These are phyloP conservation scores for Psammodynastes pulverulentus DNA, from an alignment of 2,113 vertebrate genomes.

Conservation along the genomic window DNA sequence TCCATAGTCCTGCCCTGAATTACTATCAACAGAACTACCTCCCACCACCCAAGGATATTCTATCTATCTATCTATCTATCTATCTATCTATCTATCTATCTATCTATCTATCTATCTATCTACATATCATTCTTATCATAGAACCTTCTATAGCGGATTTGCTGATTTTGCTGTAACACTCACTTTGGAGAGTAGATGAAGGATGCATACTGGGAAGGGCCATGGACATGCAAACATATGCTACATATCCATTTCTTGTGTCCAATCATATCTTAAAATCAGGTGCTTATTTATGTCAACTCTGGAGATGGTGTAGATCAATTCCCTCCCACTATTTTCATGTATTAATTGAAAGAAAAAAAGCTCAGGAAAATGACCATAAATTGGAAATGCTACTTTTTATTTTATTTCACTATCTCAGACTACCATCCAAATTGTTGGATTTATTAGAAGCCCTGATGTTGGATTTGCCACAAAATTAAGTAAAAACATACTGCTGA, in stretches of 20 bases:
- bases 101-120: no score
- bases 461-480: not conserved
- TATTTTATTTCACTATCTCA: not conserved
- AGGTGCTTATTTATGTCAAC: not conserved
- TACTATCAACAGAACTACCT: not conserved
- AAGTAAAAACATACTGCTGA: not conserved
- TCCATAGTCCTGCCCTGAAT: not conserved
- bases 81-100: not conserved
- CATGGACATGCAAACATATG: not conserved
- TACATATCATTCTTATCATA: not conserved
- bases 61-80: not conserved
- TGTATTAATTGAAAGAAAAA: not conserved
- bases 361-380: not conserved
- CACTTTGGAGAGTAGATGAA: not conserved
- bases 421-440: not conserved
- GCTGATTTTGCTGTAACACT: not conserved
- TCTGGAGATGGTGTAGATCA: not conserved
- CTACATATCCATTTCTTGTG: not conserved
- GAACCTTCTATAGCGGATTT: not conserved
- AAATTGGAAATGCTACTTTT: not conserved
- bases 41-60: not conserved
- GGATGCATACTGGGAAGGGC: not conserved
- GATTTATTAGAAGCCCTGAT: not conserved
- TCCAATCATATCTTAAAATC: not conserved
- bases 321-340: not conserved